Conservation (phyloP, 2,113 vertebrate species). For the Gavialis gangeticus region DNA sequence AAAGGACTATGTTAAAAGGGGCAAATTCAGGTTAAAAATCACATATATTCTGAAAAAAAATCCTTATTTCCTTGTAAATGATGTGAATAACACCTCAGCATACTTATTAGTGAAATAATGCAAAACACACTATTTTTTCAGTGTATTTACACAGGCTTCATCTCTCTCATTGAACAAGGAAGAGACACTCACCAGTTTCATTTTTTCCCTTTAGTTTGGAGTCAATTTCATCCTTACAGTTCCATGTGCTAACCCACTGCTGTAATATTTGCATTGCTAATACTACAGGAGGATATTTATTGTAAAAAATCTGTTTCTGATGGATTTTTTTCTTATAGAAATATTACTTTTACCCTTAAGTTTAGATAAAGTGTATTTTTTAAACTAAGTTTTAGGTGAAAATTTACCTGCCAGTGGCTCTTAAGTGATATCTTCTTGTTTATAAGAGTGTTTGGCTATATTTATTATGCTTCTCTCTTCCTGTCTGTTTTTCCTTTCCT, state of each 20-base stretch:
- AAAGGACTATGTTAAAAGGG: not conserved
- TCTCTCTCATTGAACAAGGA: not conserved
- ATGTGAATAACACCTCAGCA: not conserved
- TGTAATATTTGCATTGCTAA: conserved; percentile 14
- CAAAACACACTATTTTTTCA: not conserved
- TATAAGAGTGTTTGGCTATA: not conserved
- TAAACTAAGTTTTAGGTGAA: not conserved
- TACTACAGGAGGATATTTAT: not conserved
- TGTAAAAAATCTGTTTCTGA: conserved; percentile 10
- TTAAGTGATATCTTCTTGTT: not conserved
- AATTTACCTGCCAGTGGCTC: not conserved
- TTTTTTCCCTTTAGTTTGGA: not conserved
- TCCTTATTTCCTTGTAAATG: not conserved
- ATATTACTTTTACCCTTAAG: not conserved
- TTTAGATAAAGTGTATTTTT: not conserved
- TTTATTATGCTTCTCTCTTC: not conserved
- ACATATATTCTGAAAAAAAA: not conserved
- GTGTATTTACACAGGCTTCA: not conserved
- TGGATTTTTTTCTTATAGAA: not conserved
- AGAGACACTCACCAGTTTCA: not conserved
- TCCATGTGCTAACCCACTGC: not conserved
- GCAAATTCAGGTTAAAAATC: not conserved
- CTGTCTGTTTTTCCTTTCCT: not conserved
- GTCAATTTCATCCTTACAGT: not conserved
- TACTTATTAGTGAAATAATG: not conserved